Evolutionary conservation across 2,888 invertebrate species (phyloP).

Genomic region (Drosophila suboccidentalis): DNA sequence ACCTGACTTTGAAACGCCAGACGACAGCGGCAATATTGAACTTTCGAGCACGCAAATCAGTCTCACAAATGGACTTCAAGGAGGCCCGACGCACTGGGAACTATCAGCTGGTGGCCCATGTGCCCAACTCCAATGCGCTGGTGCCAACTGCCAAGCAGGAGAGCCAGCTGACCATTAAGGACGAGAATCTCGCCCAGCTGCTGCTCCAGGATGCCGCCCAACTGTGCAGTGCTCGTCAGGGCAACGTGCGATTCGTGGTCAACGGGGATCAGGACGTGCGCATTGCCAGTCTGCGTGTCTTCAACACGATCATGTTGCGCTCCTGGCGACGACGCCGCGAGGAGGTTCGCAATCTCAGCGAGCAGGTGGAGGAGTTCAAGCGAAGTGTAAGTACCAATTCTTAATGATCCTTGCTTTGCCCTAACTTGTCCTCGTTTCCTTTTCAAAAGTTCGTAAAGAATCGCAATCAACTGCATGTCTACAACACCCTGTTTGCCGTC

Average conservation of each 20-base stretch:
- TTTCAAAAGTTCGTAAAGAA: slow-evolving; percentile 78
- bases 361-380: slow-evolving; percentile 78
- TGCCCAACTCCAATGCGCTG: slow-evolving; percentile 39
- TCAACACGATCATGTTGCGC: slow-evolving; percentile 83
- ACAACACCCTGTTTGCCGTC: slow-evolving; percentile 81
- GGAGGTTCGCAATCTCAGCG: slow-evolving; percentile 80
- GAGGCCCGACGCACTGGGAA: slow-evolving; percentile 69
- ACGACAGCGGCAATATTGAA: slow-evolving; percentile 68
- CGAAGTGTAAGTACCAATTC: slow-evolving; percentile 69
- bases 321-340: slow-evolving; percentile 84
- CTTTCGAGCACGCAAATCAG: slow-evolving; percentile 76
- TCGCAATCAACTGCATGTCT: slow-evolving; percentile 84
- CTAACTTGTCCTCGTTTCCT: neutral
- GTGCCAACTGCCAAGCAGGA: slow-evolving; percentile 12
- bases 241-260: slow-evolving; percentile 47
- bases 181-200: slow-evolving; percentile 38
- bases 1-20: slow-evolving; percentile 67
- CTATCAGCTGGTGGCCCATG: slow-evolving; percentile 59
- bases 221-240: slow-evolving; percentile 31
- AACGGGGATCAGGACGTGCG: slow-evolving; percentile 66
- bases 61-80: slow-evolving; percentile 83
- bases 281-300: slow-evolving; percentile 82
- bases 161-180: slow-evolving; percentile 32
- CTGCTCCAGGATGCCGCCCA: slow-evolving; percentile 46
- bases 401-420: neutral